These are phyloP conservation scores for Sphyrna mokarran DNA, from an alignment of 2,113 vertebrate species.

Conservation along the genomic window DNA sequence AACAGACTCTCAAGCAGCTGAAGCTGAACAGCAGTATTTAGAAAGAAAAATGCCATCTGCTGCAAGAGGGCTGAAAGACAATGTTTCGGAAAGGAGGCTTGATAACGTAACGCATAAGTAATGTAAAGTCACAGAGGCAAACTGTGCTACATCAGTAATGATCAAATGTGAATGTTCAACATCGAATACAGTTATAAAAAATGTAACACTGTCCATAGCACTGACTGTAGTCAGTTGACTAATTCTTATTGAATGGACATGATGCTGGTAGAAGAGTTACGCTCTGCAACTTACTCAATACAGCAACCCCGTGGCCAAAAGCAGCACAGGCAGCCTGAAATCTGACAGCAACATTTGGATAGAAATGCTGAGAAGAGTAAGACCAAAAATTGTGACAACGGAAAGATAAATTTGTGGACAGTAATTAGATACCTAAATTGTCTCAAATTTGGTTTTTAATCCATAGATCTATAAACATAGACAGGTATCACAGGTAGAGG, in stretches of 20 bases:
- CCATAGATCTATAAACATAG: too few species aligned
- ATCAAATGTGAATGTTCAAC: background rate
- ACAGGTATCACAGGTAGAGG: too few species aligned
- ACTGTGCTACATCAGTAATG: background rate
- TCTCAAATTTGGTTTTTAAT: too few species aligned
- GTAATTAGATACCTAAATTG: too few species aligned
- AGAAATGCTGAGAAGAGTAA: background rate
- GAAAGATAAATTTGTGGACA: too few species aligned
- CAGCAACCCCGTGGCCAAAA: background rate
- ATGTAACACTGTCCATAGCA: background rate
- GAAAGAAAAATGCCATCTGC: background rate
- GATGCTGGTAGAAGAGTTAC: background rate
- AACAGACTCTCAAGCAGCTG: background rate
- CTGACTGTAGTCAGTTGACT: background rate
- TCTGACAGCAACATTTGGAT: background rate
- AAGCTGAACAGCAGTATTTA: background rate
- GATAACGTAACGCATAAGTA: background rate
- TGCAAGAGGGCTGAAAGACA: background rate
- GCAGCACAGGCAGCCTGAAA: background rate
- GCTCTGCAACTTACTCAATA: background rate
- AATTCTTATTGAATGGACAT: background rate
- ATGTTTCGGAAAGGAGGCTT: background rate
- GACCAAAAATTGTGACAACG: too few species aligned
- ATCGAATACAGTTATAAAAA: background rate
- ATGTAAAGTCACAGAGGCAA: background rate